Evolutionary conservation across 2,797 vertebrate species (phyloP).

Genomic region (Pangasius larnaudii): DNA sequence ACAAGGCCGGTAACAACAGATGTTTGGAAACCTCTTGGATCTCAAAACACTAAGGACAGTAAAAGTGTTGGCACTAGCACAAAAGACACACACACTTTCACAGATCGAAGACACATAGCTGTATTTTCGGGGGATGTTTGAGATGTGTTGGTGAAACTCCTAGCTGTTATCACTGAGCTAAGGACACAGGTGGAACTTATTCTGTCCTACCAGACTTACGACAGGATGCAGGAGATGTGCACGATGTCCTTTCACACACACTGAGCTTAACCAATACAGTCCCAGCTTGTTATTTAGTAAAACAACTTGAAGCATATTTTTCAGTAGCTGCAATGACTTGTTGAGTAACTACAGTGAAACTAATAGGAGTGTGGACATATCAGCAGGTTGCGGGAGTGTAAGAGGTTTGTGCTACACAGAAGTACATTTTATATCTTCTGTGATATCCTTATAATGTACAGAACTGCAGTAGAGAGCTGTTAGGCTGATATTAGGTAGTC

Average conservation of each 20-base stretch:
- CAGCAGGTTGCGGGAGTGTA: neutral
- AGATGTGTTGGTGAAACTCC: slow-evolving; percentile 12
- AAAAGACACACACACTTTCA: slow-evolving; percentile 28
- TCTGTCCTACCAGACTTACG: slow-evolving; percentile 19
- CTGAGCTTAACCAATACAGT: neutral
- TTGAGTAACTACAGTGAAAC: neutral
- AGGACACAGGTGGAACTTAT: slow-evolving; percentile 30
- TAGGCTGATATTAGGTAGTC: neutral
- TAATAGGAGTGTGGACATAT: neutral
- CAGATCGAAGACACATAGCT: slow-evolving; percentile 17
- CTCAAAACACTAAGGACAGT: slow-evolving; percentile 21
- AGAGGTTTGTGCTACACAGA: neutral
- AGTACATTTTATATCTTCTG: neutral
- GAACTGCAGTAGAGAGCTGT: neutral
- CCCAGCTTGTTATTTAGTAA: neutral
- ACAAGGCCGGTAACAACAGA: slow-evolving; percentile 31
- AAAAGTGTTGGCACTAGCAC: slow-evolving; percentile 31
- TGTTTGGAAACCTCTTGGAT: slow-evolving; percentile 36
- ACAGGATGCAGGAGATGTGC: slow-evolving; percentile 2
- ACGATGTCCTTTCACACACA: neutral
- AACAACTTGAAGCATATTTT: too few species aligned
- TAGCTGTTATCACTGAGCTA: neutral
- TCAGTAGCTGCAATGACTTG: neutral
- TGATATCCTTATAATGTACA: neutral
- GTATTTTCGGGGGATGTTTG: slow-evolving; percentile 9